Percentiles rank a stretch among this genome's conserved stretches.
Evolutionary conservation across 2,113 vertebrate genomes (phyloP).

Genomic region (Rhinolophus sinicus): DNA sequence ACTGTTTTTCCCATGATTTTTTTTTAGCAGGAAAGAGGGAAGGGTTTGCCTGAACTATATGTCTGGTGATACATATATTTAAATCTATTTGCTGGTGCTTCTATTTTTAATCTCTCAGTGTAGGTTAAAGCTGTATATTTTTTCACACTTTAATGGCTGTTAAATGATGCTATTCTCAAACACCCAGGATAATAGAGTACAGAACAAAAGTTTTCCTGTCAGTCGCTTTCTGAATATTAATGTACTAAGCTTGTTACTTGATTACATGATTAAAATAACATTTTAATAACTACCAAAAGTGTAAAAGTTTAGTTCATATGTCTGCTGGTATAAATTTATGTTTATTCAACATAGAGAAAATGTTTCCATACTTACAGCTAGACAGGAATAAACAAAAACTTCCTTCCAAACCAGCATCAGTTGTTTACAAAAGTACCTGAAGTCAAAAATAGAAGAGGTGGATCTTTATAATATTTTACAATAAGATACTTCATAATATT

Average conservation of each 20-base stretch:
- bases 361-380: constrained; percentile 8
- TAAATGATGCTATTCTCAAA: constrained; percentile 45
- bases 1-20: neutral
- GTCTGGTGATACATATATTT: neutral
- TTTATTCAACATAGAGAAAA: neutral
- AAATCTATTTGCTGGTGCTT: constrained; percentile 33
- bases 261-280: constrained; percentile 40
- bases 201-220: constrained; percentile 45
- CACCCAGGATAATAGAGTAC: constrained; percentile 44
- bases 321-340: constrained; percentile 16
- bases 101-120: constrained; percentile 64
- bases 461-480: neutral
- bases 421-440: neutral
- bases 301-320: constrained; percentile 37
- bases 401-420: neutral
- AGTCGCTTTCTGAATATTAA: constrained; percentile 56
- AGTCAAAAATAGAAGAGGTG: neutral
- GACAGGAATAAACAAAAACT: neutral
- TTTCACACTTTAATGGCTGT: constrained; percentile 43
- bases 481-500: neutral
- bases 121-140: constrained; percentile 64
- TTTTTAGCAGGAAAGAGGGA: neutral
- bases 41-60: neutral
- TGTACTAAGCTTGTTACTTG: constrained; percentile 34
- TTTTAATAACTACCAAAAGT: constrained; percentile 49